phyloP scores from a whole-genome alignment of 2,797 vertebrate species.

The Poecile montanus region DNA sequence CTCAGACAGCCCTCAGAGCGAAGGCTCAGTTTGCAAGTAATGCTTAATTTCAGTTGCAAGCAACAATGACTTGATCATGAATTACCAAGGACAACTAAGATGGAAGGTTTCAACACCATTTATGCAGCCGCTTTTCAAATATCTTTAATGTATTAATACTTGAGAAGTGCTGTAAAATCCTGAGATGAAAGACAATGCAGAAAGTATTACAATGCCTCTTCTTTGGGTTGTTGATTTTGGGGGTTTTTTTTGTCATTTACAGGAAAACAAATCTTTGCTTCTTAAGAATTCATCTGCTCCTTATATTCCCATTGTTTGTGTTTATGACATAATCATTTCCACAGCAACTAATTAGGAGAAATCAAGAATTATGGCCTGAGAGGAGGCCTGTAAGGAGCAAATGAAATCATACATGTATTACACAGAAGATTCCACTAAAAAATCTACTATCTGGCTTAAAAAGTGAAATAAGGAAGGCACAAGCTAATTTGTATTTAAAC shows the following conservation, averaged over 20 bases:
- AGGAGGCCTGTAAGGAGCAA: conserved; percentile 40
- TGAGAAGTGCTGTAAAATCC: conserved; percentile 39
- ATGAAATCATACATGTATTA: conserved; percentile 24
- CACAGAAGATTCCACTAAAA: not conserved
- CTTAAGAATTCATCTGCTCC: conserved; percentile 70
- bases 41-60: not conserved
- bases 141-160: conserved; percentile 29
- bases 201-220: conserved; percentile 41
- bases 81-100: conserved; percentile 31
- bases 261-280: conserved; percentile 72
- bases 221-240: conserved; percentile 19
- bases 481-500: not conserved
- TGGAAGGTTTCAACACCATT: conserved; percentile 45
- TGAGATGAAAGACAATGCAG: conserved; percentile 42
- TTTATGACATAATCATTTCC: conserved; percentile 68
- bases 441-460: not conserved
- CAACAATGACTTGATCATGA: conserved; percentile 8
- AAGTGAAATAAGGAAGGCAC: not conserved
- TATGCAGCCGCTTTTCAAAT: conserved; percentile 37
- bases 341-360: conserved; percentile 71
- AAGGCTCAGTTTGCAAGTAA: not conserved
- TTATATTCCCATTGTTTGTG: conserved; percentile 63
- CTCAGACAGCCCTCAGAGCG: not conserved
- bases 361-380: conserved; percentile 54
- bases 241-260: conserved; percentile 44